Evolutionary conservation across 1,140 invertebrate genomes (phyloP), one percentile per base, ranked within the genome.

Genomic region (Chelonus insularis): DNA sequence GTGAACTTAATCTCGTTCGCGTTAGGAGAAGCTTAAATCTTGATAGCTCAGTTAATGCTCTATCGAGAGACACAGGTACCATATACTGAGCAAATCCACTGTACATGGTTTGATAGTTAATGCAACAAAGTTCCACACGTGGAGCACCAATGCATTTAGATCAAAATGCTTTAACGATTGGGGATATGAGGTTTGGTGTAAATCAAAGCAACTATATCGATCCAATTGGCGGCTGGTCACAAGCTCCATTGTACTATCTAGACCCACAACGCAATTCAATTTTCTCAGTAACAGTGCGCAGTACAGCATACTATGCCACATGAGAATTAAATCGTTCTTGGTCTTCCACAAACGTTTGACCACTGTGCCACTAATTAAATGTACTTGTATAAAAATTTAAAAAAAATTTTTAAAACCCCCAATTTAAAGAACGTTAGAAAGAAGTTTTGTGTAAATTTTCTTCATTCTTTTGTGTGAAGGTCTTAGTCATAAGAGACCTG

Each of bases 241-340:
- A 21, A 56, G 36, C 6, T 23, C 8, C 54, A 29, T 56, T 47
- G 60, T 56, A 57, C 68, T 66, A 69, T 70, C 12, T 68, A 65
- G 58, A 60, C 58, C 54, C 65, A 39, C 63, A 67, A 48, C 65
- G 62, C 70, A 72, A 72, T 65, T 67, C 62, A 73, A 69, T 72
- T 72, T 69, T 37, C 60, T 34, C 54, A 29, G 25, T 29, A 29
- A 29, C 25, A 29, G 25, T 7, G 55, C 20, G 58, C 51, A 29
- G 58, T 52, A 37, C 8, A 39, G 34, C n/a, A 36, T 61, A 47
- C n/a, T n/a, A 55, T 34, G 59, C 60, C 63, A 67, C 25, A 29
- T 29, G 25, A 57, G 68, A 63, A 72, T 72, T 70, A 70, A 72
- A 68, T 69, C 68, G 70, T 70, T 72, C 61, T 7, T 63, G 70